These are phyloP conservation scores for Rhinoptilus africanus DNA, from an alignment of 2,113 vertebrate genomes.

Conservation along the genomic window DNA sequence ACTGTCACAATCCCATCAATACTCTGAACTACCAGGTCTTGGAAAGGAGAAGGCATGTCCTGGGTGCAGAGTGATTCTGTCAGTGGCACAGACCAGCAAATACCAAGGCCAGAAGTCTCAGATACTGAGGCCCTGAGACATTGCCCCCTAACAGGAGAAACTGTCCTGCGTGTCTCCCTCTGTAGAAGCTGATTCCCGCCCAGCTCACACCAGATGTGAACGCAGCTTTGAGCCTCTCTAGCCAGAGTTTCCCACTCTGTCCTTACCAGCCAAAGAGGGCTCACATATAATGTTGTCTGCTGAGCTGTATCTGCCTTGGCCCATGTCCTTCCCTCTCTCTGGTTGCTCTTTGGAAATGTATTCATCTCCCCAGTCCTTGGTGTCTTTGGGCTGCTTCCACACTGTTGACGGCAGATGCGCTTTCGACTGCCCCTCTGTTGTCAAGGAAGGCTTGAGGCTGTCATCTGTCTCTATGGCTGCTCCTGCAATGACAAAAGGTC, in stretches of 20 bases:
- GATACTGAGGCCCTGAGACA: neutral
- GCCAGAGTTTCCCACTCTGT: neutral
- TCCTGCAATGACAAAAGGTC: constrained; percentile 28
- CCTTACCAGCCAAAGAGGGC: constrained; percentile 79
- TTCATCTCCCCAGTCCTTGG: constrained; percentile 81
- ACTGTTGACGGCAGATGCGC: constrained; percentile 70
- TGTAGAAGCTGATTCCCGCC: neutral
- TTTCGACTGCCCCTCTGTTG: constrained; percentile 69
- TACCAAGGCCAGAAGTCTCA: neutral
- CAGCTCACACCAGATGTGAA: neutral
- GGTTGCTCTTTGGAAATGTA: constrained; percentile 79
- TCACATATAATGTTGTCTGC: constrained; percentile 76
- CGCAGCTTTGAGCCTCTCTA: neutral
- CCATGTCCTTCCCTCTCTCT: constrained; percentile 71
- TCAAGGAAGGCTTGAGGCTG: constrained; percentile 69
- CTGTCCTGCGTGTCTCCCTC: neutral
- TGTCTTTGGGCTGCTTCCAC: constrained; percentile 82
- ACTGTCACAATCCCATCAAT: neutral
- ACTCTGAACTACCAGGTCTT: neutral
- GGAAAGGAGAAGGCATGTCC: neutral
- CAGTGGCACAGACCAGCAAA: neutral
- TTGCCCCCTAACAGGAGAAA: neutral
- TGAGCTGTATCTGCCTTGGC: constrained; percentile 73
- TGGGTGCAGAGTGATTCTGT: neutral
- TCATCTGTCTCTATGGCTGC: constrained; percentile 63